phyloP scores from a whole-genome alignment of 2,888 invertebrate genomes.

The Tigriopus californicus region DNA sequence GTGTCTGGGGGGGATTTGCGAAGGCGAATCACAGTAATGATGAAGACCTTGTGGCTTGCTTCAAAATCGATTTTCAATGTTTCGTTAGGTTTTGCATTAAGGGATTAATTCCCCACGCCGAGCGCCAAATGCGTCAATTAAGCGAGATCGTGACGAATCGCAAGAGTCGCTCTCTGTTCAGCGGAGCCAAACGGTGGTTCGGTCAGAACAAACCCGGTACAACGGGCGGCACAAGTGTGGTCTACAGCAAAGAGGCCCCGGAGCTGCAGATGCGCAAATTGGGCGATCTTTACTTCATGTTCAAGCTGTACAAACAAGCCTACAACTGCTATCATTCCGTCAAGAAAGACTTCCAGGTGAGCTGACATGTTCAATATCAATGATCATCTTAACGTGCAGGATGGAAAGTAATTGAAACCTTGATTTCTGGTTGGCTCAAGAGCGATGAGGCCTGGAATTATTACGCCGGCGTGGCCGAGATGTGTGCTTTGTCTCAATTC shows the following conservation, averaged over 20 bases:
- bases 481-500: conserved; percentile 11
- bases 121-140: not conserved
- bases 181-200: conserved; percentile 15
- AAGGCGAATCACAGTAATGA: too few relatives aligned
- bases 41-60: too few relatives aligned
- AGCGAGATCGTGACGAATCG: conserved; percentile 8
- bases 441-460: conserved; percentile 16
- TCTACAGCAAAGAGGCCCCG: conserved; percentile 12
- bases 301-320: conserved; percentile 13
- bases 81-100: not conserved
- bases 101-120: not conserved
- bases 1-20: too few relatives aligned
- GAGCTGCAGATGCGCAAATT: conserved; percentile 12
- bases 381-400: too few relatives aligned
- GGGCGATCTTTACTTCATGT: conserved; percentile 13
- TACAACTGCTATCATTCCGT: conserved; percentile 5
- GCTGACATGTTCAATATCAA: not conserved
- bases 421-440: not conserved
- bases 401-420: too few relatives aligned
- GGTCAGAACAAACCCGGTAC: conserved; percentile 1
- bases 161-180: conserved; percentile 10
- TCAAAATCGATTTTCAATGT: too few relatives aligned
- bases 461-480: conserved; percentile 14
- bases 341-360: conserved; percentile 15
- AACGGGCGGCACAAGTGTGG: conserved; percentile 1